Base-by-base conservation (phyloP, 2,113 vertebrate genomes). In the Geococcyx californianus region DNA sequence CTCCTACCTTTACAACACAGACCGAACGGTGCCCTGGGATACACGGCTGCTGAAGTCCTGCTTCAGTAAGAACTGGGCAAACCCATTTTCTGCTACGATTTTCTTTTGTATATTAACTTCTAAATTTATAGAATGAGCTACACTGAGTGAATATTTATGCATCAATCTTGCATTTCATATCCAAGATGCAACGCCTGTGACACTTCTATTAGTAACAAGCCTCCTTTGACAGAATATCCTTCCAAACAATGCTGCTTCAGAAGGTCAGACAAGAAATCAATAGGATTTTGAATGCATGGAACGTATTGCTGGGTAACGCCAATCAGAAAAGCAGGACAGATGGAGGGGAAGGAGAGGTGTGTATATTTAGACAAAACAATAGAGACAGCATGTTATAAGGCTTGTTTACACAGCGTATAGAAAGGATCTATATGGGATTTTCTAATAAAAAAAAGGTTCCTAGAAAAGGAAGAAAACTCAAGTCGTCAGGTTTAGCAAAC, bases 231-330 rank as follows among this genome's bases (percentile, higher is more conserved):
- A 54, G 54, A 25, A 12, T 18, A 47, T 40, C 91, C 67, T 80
- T 69, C 18, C 72, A 38, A 74, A 80, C 7, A 7, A 59, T 66
- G 84, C 73, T 36, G 59, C 29, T 44, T 83, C 95, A 76, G 89
- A 87, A 97, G 97, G 95, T 96, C 97, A 96, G 84, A 23, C 67
- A 80, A 52, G 82, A 96, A 94, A 92, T 94, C 94, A 91, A 95
- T 95, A 94, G 83, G 33, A 47, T 70, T 94, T 92, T 58, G 75
- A 92, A 87, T 92, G 75, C 80, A 91, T 31, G 72, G 92, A 18
- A 69, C 83, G 58, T 40, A 83, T 47, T 29, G 17, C 58, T 56
- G 76, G 93, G 93, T 77, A 75, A 97, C 33, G 6, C 80, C 66
- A 76, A 68, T 8, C 58, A 95, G 89, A 80, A 85, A 77, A 82